Evolutionary conservation across 2,797 vertebrate species (phyloP), one percentile per base, ranked within the genome.

Genomic region (Tadarida brasiliensis): DNA sequence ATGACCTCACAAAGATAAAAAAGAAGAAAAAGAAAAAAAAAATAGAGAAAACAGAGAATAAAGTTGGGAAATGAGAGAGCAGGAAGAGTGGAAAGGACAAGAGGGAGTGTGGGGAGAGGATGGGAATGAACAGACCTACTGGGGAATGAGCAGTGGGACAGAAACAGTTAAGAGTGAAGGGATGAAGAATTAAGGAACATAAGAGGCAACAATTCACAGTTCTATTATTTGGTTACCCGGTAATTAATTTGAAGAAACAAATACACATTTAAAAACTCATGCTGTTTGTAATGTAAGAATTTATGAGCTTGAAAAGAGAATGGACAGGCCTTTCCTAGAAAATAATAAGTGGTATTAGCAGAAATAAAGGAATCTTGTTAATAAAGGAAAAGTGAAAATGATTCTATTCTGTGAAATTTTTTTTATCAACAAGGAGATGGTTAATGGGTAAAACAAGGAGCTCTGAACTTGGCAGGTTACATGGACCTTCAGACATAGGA

Each of bases 161-260:
- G 47, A 78, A 65, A n/a, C 6, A 39, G 70, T 35, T 0, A 81
- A 24, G 10, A 11, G n/a, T 16, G 51, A 71, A 54, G 54, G 67
- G 57, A 56, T n/a, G 39, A 54, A 26, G 30, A 76, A 56, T 35
- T 57, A 87, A 73, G 17, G 76, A 63, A 63, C 30, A 3, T 30
- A 63, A 88, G 24, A 44, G 16, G 35, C 33, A 71, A 90, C 4
- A 61, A 84, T 35, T 17, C 80, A 94, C 11, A 16, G 15, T 82
- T 90, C n/a, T 78, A 28, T 57, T 67, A 76, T 11, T 70, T 49
- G 33, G 39, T 85, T 33, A 87, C 8, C 15, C 1, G 19, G n/a
- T 76, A 86, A 94, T 51, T 96, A 95, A 87, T 74, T 54, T 59
- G 14, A 92, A 94, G n/a, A 54, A 83, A 87, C 12, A 54, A 35